These are phyloP conservation scores for Tachina lurida DNA, from an alignment of 2,888 invertebrate genomes.

Conservation along the genomic window DNA sequence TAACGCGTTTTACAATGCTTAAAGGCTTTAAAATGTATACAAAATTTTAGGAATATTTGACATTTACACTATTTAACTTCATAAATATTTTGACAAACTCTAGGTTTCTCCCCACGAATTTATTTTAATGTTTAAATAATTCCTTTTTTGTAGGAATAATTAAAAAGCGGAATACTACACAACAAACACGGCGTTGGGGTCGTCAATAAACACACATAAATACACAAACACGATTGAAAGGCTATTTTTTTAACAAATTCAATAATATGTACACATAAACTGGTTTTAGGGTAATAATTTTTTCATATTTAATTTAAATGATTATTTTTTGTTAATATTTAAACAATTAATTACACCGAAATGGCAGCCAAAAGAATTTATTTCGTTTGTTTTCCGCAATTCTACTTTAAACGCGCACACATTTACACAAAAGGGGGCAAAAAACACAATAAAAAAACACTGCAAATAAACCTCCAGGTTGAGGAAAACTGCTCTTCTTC, in stretches of 20 bases:
- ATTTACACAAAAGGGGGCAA: constrained; percentile 3
- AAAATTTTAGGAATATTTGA: neutral
- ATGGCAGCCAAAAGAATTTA: constrained; percentile 6
- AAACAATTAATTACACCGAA: constrained; percentile 10
- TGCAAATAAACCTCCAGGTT: constrained; percentile 52
- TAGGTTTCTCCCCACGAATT: neutral
- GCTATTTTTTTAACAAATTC: constrained; percentile 11
- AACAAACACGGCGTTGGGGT: constrained; percentile 9
- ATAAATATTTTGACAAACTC: neutral
- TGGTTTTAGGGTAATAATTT: neutral
- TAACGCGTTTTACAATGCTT: constrained; percentile 13
- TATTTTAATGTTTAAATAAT: neutral
- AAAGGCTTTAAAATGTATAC: neutral
- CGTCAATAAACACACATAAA: constrained; percentile 4
- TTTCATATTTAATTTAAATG: neutral
- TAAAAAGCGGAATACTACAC: neutral
- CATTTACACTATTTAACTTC: constrained; percentile 40
- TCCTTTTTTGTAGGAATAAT: constrained; percentile 4
- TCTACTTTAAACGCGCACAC: constrained; percentile 49
- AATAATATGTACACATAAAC: neutral
- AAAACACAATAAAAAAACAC: constrained; percentile 12
- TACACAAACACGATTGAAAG: constrained; percentile 27
- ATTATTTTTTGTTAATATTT: constrained; percentile 1
- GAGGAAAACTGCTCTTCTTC: constrained; percentile 30
- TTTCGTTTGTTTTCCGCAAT: constrained; percentile 26